Percentiles rank a stretch among this genome's conserved stretches.
phyloP scores from a whole-genome alignment of 30 jellyfish, hydroid and myxozoan species.

The Pseudorhiza aurosa region DNA sequence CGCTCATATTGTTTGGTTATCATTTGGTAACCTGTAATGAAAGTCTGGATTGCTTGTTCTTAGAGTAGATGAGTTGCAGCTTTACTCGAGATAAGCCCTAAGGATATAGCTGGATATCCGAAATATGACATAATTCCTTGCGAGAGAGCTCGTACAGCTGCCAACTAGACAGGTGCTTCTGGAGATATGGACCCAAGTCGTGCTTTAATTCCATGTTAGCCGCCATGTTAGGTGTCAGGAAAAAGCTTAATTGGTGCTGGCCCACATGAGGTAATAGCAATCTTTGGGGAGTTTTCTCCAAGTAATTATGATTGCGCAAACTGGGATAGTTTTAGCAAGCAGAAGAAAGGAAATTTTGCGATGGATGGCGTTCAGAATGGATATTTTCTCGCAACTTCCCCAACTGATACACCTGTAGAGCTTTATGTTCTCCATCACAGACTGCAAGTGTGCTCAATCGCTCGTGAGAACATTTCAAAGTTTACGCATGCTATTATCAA shows the following conservation, averaged over 20 bases:
- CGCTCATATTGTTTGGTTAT: no score
- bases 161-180: no score
- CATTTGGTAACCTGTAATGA: no score
- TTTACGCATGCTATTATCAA: slow-evolving; percentile 58
- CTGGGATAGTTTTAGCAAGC: not conserved
- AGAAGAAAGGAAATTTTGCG: not conserved
- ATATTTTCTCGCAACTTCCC: slow-evolving; percentile 70
- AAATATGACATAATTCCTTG: no score
- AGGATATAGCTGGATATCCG: no score
- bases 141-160: no score
- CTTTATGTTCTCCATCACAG: slow-evolving; percentile 60
- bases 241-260: not conserved
- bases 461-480: slow-evolving; percentile 19
- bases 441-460: slow-evolving; percentile 58
- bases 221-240: no score
- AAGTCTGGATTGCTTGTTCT: no score
- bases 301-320: not conserved
- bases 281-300: slow-evolving; percentile 10
- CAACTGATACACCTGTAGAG: slow-evolving; percentile 83
- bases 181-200: no score
- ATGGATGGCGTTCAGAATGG: slow-evolving; percentile 28
- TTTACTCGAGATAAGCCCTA: no score
- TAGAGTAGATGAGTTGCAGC: no score
- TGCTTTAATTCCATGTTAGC: no score
- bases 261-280: not conserved